Conservation (phyloP, 2,888 invertebrate genomes). For the Drosophila melanosoma region DNA sequence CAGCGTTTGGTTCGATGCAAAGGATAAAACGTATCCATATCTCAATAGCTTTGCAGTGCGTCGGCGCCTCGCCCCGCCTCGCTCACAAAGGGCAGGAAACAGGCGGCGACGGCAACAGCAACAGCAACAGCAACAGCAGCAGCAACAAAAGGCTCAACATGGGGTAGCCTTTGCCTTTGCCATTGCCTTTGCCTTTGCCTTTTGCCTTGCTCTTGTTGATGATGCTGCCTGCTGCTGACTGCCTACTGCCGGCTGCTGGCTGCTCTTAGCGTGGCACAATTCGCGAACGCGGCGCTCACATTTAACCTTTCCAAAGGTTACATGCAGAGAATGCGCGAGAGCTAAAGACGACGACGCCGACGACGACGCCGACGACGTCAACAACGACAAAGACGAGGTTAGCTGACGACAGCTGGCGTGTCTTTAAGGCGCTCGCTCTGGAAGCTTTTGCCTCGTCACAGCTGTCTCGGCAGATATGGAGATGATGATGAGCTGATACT, state of each 20-base stretch:
- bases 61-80: constrained; percentile 54
- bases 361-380: constrained; percentile 9
- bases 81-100: constrained; percentile 62
- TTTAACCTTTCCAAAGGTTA: constrained; percentile 76
- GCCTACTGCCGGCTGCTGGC: constrained; percentile 8
- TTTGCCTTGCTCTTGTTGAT: constrained; percentile 43
- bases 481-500: constrained; percentile 57
- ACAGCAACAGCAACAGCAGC: constrained; percentile 7
- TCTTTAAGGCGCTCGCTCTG: constrained; percentile 27
- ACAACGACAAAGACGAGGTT: constrained; percentile 11
- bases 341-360: constrained; percentile 13
- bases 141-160: constrained; percentile 27
- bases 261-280: constrained; percentile 65
- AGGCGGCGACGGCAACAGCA: constrained; percentile 42
- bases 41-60: constrained; percentile 56
- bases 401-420: constrained; percentile 54
- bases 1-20: constrained; percentile 58
- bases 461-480: constrained; percentile 56
- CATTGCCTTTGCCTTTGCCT: constrained; percentile 41
- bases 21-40: constrained; percentile 62
- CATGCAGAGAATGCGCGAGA: constrained; percentile 55
- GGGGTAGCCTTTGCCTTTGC: constrained; percentile 39
- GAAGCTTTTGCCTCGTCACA: constrained; percentile 51
- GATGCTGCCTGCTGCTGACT: constrained; percentile 19
- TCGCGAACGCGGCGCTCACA: constrained; percentile 67